Percentiles rank a stretch among this genome's conserved stretches.
Evolutionary conservation across 2,797 vertebrate species (phyloP).

Genomic region (Peromyscus attwateri): DNA sequence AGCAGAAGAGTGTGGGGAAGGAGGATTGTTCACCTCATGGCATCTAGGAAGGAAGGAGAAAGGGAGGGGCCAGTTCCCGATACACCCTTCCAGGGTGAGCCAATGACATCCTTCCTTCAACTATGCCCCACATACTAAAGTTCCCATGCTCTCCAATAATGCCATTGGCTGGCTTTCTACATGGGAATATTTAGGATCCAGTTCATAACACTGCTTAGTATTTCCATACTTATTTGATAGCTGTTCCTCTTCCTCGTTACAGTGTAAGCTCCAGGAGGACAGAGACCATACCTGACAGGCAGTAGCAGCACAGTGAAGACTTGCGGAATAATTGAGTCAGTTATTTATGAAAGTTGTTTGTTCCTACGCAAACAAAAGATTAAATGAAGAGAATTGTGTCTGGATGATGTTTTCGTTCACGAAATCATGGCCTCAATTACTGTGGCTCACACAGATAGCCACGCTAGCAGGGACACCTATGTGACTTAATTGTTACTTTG

Average conservation of each 20-base stretch:
- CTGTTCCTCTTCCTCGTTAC: not conserved
- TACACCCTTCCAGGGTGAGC: not conserved
- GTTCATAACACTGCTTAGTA: not conserved
- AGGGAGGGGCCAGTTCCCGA: not conserved
- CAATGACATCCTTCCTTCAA: not conserved
- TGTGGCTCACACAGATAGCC: not conserved
- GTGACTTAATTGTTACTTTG: not conserved
- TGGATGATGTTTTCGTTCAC: not conserved
- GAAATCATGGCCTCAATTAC: not conserved
- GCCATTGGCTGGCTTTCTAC: not conserved
- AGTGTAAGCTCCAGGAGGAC: not conserved
- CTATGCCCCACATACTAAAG: not conserved
- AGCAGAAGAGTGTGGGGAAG: not conserved
- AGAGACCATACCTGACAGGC: not conserved
- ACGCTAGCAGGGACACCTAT: not conserved
- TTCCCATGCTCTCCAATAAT: not conserved
- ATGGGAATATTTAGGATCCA: not conserved
- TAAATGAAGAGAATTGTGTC: not conserved
- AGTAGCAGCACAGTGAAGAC: not conserved
- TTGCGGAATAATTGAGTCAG: not conserved
- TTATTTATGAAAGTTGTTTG: not conserved
- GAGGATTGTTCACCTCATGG: not conserved
- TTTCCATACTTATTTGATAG: not conserved
- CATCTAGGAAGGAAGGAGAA: not conserved
- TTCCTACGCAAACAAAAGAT: not conserved